A percentile compares a stretch with the other conserved stretches of the same genome.
These are phyloP conservation scores for Clarias macrocephalus DNA, from an alignment of 2,113 vertebrate genomes.

Conservation along the genomic window DNA sequence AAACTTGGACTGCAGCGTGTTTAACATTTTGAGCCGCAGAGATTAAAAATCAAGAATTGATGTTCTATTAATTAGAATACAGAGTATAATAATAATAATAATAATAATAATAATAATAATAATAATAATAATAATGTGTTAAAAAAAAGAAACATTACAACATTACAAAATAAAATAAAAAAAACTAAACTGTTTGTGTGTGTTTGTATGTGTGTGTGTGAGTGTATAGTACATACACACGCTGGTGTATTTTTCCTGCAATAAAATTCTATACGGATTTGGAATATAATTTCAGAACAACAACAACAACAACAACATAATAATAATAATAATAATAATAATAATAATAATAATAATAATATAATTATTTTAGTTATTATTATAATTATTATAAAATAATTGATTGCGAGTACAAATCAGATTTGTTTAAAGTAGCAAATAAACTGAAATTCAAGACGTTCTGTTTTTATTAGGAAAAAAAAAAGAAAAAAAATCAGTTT, in stretches of 20 bases:
- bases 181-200: neutral
- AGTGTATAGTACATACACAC: neutral
- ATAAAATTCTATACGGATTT: neutral
- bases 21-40: neutral
- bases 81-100: neutral
- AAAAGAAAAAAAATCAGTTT: neutral
- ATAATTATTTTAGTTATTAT: no score
- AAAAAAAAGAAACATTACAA: neutral
- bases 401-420: neutral
- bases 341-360: no score
- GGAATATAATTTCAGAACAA: no score
- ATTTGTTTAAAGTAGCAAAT: neutral
- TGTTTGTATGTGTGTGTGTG: neutral
- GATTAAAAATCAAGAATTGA: neutral
- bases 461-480: neutral
- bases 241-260: neutral
- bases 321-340: no score
- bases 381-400: no score
- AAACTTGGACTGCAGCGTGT: neutral
- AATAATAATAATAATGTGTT: neutral
- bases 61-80: neutral
- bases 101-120: conserved; percentile 6
- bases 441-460: neutral
- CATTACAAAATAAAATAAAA: no score
- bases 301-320: no score